Base-by-base conservation (phyloP, 1,140 invertebrate genomes). In the Heterodera schachtii region DNA sequence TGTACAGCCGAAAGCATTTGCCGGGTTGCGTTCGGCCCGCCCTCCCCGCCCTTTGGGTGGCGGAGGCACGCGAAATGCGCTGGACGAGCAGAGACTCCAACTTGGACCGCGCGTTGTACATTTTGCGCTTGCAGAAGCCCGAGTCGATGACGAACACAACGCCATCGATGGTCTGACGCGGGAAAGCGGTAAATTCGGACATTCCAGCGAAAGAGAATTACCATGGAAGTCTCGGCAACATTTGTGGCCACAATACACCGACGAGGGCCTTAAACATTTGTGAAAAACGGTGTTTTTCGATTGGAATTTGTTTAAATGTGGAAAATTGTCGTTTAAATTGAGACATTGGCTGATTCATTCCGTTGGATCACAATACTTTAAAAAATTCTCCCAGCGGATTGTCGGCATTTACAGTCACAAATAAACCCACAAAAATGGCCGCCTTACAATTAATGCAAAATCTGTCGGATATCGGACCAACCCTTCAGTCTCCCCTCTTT, bases 91-190 rank as follows among this genome's bases (percentile, higher is more conserved):
- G 3, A 99, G 75, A 76, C 41, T 76, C 75, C 8, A 91, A 96
- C 82, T 97, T 93, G 87, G 98, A 97, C 87, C 96, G 92, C 13
- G 96, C 96, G 92, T 98, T 98, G 90, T 97, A 98, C 0, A 98
- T 94, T 92, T 98, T 99, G 91, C 99, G 98, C 91, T 99, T 99
- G 0, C 96, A 96, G 92, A 99, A 99, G 21, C 97, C 98, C n/a
- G 98, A 97, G 92, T 99, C 98, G 89, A 99, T 98, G 2, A 99
- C 98, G 92, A 98, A 99, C 6, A 99, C 97, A 19, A 99, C 96
- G 80, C 98, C 98, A 90, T 99, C 97, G 87, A 99, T 99, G 1
- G 98, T 99, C 7, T 71, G 69, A 71, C 57, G 16, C 99, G 91
- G 0, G 97, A 98, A 41, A 71, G 31, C 49, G 49, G 49, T 52